Evolutionary conservation across 2,113 vertebrate species (phyloP), one percentile per base, ranked within the genome.

Genomic region (Platysternon megacephalum): DNA sequence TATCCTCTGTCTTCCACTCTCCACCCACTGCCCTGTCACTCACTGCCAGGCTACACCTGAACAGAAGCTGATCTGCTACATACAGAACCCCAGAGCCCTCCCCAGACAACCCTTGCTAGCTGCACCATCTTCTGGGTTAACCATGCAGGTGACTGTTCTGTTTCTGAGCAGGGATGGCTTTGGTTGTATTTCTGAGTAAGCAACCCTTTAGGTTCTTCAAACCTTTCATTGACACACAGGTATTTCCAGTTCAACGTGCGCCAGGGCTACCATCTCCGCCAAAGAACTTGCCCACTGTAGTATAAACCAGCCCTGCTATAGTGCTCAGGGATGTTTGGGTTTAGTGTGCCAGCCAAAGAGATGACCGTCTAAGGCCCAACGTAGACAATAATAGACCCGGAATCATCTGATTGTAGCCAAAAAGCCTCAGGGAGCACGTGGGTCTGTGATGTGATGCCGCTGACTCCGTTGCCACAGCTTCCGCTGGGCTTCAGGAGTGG

Each of bases 1-100:
- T 94, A 97, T 97, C 93, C 92, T 97, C 95, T 91, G 95, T 97
- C 95, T 94, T 93, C 96, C 94, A 58, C 61, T n/a, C 32, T 68
- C 17, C 91, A 76, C 89, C 91, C 79, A 5, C 51, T 82, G 90
- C 90, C 85, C 93, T 95, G 96, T 92, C 95, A 96, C 96, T 96
- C 22, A 2, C 95, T 79, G 49, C 65, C 65, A 68, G 65, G 65
- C 65, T 68, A 19, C 61, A n/a, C 16, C 35, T 10, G 32, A 35
- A 68, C 95, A 95, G 96, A 95, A 97, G 95, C 79, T 0, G 65
- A 97, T 96, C 96, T 4, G n/a, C 92, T 92, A 42, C 0, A 0
- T 46, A n/a, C 95, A 78, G 84, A 86, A 95, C 90, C 84, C 82
- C n/a, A 21, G 84, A 86, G 96, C 90, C 84, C 82, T 91, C 95